Evolutionary conservation across 2,113 vertebrate genomes (phyloP).

Genomic region (Protobothrops flavoviridis): DNA sequence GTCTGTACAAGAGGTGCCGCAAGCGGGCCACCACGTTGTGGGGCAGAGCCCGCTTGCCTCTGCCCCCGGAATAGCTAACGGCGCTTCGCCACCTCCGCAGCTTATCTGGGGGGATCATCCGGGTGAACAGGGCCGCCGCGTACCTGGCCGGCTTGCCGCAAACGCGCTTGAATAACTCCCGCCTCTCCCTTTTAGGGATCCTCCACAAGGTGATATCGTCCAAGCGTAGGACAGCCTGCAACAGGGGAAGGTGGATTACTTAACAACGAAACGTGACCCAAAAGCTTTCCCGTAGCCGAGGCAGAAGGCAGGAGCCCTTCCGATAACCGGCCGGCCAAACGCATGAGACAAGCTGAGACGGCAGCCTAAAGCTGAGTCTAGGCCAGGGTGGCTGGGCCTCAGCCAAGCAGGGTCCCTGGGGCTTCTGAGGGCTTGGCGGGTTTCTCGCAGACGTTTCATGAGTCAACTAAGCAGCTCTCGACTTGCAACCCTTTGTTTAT

Average conservation of each 20-base stretch:
- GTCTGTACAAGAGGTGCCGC: neutral
- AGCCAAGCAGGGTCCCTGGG: neutral
- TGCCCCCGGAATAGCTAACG: neutral
- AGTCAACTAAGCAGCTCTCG: too few species aligned
- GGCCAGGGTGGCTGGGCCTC: neutral
- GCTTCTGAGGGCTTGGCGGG: neutral
- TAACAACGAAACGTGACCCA: neutral
- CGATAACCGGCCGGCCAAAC: neutral
- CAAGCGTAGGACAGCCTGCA: slow-evolving; percentile 1
- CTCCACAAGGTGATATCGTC: slow-evolving; percentile 19
- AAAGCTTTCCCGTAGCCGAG: neutral
- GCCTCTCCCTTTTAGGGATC: slow-evolving; percentile 23
- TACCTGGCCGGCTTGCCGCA: slow-evolving; percentile 15
- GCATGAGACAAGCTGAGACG: neutral
- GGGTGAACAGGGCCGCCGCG: neutral
- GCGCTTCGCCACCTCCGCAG: slow-evolving; percentile 1
- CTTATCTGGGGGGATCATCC: neutral
- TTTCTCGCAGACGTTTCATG: neutral
- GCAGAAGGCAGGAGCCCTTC: neutral
- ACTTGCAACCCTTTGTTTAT: too few species aligned
- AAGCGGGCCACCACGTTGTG: neutral
- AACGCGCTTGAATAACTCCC: slow-evolving; percentile 18
- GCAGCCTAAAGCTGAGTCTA: neutral
- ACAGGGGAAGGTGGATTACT: neutral
- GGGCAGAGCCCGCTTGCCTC: neutral